Conservation (phyloP, 2,888 invertebrate species). For the Cenopis cana region DNA sequence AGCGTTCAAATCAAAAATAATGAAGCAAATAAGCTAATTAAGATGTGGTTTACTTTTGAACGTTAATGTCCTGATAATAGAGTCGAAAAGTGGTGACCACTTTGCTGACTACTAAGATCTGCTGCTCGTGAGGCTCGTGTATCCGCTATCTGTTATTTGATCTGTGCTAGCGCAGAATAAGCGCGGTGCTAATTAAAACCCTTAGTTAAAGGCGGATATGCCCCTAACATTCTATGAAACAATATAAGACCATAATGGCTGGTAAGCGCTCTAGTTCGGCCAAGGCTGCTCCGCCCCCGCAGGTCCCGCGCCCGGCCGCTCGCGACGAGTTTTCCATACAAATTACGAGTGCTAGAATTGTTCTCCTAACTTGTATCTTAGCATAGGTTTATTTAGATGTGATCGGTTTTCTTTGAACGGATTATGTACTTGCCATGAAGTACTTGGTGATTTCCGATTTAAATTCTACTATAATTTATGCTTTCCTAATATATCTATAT, state of each 20-base stretch:
- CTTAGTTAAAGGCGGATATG: too few species aligned
- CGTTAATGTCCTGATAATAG: too few species aligned
- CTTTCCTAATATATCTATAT: conserved; percentile 16
- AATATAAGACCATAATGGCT: not conserved
- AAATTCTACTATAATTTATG: not conserved
- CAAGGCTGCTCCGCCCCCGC: not conserved
- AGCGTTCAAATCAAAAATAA: not conserved
- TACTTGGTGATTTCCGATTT: conserved; percentile 9
- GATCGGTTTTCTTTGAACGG: conserved; percentile 34
- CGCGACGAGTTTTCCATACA: conserved; percentile 53
- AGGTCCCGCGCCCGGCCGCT: conserved; percentile 16
- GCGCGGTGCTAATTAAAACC: too few species aligned
- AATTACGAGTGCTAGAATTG: conserved; percentile 44
- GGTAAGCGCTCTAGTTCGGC: not conserved
- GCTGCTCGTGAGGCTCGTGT: too few species aligned
- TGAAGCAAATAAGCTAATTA: too few species aligned
- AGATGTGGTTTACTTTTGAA: too few species aligned
- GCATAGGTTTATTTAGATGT: conserved; percentile 48
- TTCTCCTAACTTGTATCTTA: conserved; percentile 45
- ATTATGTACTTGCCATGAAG: conserved; percentile 51
- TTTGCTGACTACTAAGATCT: too few species aligned
- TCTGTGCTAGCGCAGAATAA: too few species aligned
- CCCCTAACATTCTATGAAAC: too few species aligned
- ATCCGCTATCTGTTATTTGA: too few species aligned
- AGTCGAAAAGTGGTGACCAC: too few species aligned